phyloP scores from a whole-genome alignment of 2,888 invertebrate species.

The Rhingia campestris region DNA sequence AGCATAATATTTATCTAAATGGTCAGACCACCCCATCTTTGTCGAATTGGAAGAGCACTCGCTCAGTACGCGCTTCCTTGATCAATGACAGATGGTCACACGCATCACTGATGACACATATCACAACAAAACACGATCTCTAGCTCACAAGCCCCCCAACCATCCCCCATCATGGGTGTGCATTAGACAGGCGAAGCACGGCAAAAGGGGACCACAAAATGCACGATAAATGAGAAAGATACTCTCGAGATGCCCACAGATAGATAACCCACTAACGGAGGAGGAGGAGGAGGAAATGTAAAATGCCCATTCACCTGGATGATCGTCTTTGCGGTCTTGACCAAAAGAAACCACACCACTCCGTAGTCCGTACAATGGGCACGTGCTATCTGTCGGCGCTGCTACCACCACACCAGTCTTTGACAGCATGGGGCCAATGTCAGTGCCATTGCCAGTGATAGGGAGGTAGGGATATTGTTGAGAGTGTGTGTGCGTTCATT shows the following conservation, averaged over 20 bases:
- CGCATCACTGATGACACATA: slow-evolving; percentile 28
- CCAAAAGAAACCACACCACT: slow-evolving; percentile 25
- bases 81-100: slow-evolving; percentile 39
- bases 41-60: not conserved
- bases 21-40: slow-evolving; percentile 14
- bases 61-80: slow-evolving; percentile 1
- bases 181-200: not conserved
- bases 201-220: slow-evolving; percentile 9
- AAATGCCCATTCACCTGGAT: slow-evolving; percentile 23
- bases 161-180: not conserved
- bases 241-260: not conserved
- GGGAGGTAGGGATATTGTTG: slow-evolving; percentile 12
- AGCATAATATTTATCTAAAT: slow-evolving; percentile 37
- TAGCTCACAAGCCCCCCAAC: not conserved
- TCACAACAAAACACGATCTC: slow-evolving; percentile 11
- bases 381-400: slow-evolving; percentile 25
- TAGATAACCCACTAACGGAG: slow-evolving; percentile 1
- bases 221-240: slow-evolving; percentile 23
- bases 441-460: slow-evolving; percentile 28
- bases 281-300: not conserved
- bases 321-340: slow-evolving; percentile 31
- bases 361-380: slow-evolving; percentile 17
- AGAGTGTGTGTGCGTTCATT: slow-evolving; percentile 1
- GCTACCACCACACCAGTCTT: slow-evolving; percentile 21
- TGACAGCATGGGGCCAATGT: slow-evolving; percentile 7